Conservation (phyloP, 2,888 invertebrate species). For the Leucophenga montana region DNA sequence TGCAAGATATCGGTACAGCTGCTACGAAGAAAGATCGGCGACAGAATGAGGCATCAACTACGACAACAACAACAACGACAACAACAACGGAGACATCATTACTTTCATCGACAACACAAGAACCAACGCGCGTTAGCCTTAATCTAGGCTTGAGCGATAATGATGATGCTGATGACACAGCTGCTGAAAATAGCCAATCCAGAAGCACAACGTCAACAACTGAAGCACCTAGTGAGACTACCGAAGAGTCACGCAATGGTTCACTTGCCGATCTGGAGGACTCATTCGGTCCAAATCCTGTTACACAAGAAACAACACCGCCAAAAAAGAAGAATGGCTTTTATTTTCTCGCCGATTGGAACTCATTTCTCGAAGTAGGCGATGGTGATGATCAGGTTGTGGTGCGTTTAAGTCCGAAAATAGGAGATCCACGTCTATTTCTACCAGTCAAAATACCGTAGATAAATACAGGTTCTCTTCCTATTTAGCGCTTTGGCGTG, state of each 20-base stretch:
- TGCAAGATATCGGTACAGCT: slow-evolving; percentile 41
- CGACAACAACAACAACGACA: slow-evolving; percentile 20
- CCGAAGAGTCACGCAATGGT: slow-evolving; percentile 69
- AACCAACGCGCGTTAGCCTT: slow-evolving; percentile 63
- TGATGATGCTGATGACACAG: slow-evolving; percentile 23
- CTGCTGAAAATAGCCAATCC: slow-evolving; percentile 35
- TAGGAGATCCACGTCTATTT: slow-evolving; percentile 86
- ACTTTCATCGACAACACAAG: slow-evolving; percentile 43
- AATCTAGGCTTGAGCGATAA: slow-evolving; percentile 51
- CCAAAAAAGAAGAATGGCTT: slow-evolving; percentile 83
- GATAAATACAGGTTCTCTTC: no score
- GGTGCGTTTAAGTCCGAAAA: slow-evolving; percentile 85
- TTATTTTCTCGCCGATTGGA: slow-evolving; percentile 90
- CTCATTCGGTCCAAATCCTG: slow-evolving; percentile 79
- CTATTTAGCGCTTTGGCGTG: no score
- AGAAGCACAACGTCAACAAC: slow-evolving; percentile 38
- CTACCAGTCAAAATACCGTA: slow-evolving; percentile 83
- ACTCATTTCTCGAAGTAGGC: slow-evolving; percentile 88
- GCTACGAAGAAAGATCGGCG: slow-evolving; percentile 73
- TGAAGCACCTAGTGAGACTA: slow-evolving; percentile 48
- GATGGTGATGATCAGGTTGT: slow-evolving; percentile 84
- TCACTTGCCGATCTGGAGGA: slow-evolving; percentile 79
- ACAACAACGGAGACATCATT: slow-evolving; percentile 14
- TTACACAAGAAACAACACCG: slow-evolving; percentile 76
- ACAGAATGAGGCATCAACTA: slow-evolving; percentile 64